phyloP scores from a whole-genome alignment of 2,113 vertebrate species.

The Bagarius yarrelli region DNA sequence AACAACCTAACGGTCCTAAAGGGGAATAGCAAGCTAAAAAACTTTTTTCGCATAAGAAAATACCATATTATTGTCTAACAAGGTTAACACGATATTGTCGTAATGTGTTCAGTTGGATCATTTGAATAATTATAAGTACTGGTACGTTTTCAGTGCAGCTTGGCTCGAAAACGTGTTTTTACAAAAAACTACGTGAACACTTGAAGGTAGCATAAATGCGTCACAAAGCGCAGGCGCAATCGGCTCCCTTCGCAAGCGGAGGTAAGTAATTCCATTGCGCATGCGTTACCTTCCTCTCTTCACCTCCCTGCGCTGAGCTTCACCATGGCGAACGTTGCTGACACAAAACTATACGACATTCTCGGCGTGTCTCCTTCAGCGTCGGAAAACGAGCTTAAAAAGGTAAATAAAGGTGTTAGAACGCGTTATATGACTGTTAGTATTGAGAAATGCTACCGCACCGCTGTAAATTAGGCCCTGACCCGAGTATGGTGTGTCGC shows the following conservation, averaged over 20 bases:
- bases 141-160: no score
- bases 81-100: no score
- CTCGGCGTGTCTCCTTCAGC: slow-evolving; percentile 87
- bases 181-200: neutral
- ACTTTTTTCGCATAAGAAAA: no score
- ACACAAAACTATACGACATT: slow-evolving; percentile 93
- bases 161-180: neutral
- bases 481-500: neutral
- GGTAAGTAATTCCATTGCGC: slow-evolving; percentile 47
- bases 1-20: neutral
- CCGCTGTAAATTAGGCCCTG: neutral
- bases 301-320: slow-evolving; percentile 59
- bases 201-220: neutral
- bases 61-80: no score
- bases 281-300: slow-evolving; percentile 46
- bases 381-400: slow-evolving; percentile 91
- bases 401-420: slow-evolving; percentile 68
- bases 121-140: no score
- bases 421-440: no score
- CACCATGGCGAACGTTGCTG: slow-evolving; percentile 87
- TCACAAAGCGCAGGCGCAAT: slow-evolving; percentile 1
- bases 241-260: neutral
- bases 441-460: neutral
- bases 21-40: neutral
- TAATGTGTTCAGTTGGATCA: no score